Percentiles rank a stretch among this genome's conserved stretches.
phyloP scores from a whole-genome alignment of 1,140 invertebrate species.

The Panagrolaimus sp. region DNA sequence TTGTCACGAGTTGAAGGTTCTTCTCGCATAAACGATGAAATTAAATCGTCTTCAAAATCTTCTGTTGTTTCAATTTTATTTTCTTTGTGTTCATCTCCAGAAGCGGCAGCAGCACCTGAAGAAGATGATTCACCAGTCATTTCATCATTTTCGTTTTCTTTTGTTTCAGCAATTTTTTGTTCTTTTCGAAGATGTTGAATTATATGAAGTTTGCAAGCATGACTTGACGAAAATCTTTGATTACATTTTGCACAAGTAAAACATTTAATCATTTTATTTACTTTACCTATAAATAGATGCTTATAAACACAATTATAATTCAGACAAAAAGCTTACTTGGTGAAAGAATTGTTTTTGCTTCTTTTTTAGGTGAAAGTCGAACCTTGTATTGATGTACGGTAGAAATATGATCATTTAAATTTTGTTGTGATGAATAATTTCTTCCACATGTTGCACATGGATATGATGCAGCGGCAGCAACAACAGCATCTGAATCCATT shows the following conservation, averaged over 20 bases:
- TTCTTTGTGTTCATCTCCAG: neutral
- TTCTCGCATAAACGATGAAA: neutral
- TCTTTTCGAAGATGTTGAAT: conserved; percentile 5
- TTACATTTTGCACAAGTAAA: conserved; percentile 30
- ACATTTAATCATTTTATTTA: conserved; percentile 25
- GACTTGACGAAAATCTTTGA: conserved; percentile 20
- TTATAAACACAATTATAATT: neutral
- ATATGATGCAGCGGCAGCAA: neutral
- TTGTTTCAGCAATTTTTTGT: neutral
- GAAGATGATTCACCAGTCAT: neutral
- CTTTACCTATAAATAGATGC: conserved; percentile 23
- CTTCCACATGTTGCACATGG: conserved; percentile 20
- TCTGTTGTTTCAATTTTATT: neutral
- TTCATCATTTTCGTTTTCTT: neutral
- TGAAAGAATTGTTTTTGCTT: conserved; percentile 18
- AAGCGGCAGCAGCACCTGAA: neutral
- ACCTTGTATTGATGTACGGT: conserved; percentile 30
- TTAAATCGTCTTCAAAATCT: neutral
- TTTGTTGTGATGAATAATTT: conserved; percentile 18
- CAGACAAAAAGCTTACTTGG: conserved; percentile 27
- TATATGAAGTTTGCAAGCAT: conserved; percentile 21
- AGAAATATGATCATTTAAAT: conserved; percentile 19
- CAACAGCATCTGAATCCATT: neutral
- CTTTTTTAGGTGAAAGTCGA: conserved; percentile 27
- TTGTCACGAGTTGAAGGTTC: neutral